Evolutionary conservation across 2,888 invertebrate species (phyloP).

Genomic region (Leucophenga maculata): DNA sequence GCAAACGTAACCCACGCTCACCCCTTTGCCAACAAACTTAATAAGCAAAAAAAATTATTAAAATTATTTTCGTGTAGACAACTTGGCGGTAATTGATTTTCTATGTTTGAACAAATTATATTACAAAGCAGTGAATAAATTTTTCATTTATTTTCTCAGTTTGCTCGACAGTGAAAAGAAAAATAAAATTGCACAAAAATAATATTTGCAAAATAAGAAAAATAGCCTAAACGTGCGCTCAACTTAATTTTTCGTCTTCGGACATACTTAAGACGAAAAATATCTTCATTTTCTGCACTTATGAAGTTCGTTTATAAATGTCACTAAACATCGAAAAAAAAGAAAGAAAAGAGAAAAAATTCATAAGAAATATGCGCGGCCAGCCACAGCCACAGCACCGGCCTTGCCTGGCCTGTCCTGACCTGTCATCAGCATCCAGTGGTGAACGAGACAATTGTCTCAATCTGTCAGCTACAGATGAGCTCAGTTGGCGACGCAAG

Average conservation of each 20-base stretch:
- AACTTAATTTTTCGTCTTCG: neutral
- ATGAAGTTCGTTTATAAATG: neutral
- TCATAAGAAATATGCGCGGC: no score
- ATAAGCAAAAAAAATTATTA: neutral
- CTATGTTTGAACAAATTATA: constrained; percentile 16
- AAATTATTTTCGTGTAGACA: constrained; percentile 49
- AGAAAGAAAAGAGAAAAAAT: no score
- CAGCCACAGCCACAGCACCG: no score
- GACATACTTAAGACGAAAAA: no score
- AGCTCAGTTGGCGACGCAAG: constrained; percentile 11
- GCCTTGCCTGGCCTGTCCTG: no score
- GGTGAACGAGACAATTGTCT: constrained; percentile 37
- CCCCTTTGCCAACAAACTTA: neutral
- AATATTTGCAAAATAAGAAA: neutral
- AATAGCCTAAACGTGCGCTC: constrained; percentile 3
- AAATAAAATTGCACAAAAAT: neutral
- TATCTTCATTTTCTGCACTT: neutral
- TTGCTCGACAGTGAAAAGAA: neutral
- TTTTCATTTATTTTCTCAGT: neutral
- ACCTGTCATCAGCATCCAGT: no score
- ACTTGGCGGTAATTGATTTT: constrained; percentile 56
- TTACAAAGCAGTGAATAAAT: no score
- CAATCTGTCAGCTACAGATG: constrained; percentile 42
- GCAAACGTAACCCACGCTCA: no score
- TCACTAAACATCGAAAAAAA: no score